Conservation (phyloP, 2,797 vertebrate genomes). For the Gallinago nigripennis region DNA sequence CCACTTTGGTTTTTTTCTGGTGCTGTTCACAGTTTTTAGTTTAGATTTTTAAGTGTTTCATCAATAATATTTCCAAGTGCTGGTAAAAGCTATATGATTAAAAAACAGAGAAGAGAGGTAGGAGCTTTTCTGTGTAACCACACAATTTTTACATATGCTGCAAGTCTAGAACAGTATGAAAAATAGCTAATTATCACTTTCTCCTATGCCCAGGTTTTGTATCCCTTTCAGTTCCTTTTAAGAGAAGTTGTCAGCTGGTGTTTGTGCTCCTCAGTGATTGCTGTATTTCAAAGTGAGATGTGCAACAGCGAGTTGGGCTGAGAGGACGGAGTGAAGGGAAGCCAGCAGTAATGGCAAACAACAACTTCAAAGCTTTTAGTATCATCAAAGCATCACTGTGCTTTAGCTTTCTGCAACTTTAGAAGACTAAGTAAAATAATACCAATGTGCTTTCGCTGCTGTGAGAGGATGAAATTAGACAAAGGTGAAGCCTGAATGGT, state of each 20-base stretch:
- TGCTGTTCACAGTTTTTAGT: not conserved
- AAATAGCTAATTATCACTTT: not conserved
- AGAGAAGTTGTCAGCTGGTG: not conserved
- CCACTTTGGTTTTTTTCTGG: not conserved
- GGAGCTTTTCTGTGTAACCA: not conserved
- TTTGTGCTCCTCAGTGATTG: not conserved
- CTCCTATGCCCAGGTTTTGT: not conserved
- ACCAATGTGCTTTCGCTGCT: not conserved
- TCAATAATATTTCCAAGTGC: not conserved
- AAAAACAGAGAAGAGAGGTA: not conserved
- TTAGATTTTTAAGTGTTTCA: not conserved
- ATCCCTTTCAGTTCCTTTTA: not conserved
- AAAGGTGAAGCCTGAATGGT: not conserved
- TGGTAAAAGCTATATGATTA: not conserved
- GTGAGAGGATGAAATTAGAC: not conserved
- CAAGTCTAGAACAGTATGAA: not conserved
- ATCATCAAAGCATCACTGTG: not conserved
- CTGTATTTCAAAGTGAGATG: not conserved
- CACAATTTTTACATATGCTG: not conserved
- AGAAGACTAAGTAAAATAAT: conserved; percentile 4
- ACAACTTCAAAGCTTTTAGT: conserved; percentile 1
- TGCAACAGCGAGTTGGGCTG: not conserved
- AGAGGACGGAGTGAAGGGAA: not conserved
- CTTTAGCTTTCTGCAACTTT: not conserved
- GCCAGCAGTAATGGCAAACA: not conserved